Evolutionary conservation across 2,113 vertebrate species (phyloP), one percentile per base, ranked within the genome.

Genomic region (Nannobrachium achirus): DNA sequence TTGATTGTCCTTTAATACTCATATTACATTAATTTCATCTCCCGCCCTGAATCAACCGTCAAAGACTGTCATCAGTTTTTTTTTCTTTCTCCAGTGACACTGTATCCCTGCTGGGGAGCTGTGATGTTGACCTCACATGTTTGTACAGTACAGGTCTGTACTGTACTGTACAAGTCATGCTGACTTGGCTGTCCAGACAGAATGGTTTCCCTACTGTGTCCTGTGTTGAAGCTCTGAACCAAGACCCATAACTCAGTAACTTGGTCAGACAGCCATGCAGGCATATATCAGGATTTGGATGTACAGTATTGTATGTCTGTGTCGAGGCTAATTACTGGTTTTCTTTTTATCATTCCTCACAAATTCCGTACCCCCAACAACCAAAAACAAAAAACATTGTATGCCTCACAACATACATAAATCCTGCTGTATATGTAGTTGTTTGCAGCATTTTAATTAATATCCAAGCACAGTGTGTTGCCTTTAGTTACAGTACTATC

Each of bases 61-160:
- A 42, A 11, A 66, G 38, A 71, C 51, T 55, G 68, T 69, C 56
- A 55, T 40, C 62, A 9, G 4, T 8, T 14, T 41, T 19, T 56
- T 72, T 41, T 45, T 10, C 63, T 40, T 11, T 44, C 62, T 80
- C 66, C 74, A 75, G 69, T 63, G 66, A 10, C 44, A 14, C 19
- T n/a, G 45, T 42, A 48, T 70, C 55, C 78, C 73, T 40, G 61
- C 41, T 45, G 69, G 69, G 53, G 46, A 10, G n/a, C 40, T 25
- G 10, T 49, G 59, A 53, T 41, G 56, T 62, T 77, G 63, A 66
- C 71, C 67, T 85, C 61, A 55, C 72, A 18, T 55, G 72, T 74
- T 57, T 75, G n/a, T 78, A 72, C n/a, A n/a, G n/a, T n/a, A n/a
- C 72, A 18, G 58, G 72, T 74, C 53, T 75, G n/a, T 78, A 72